Conservation (phyloP, 2,797 vertebrate genomes). For the Chrysocyon brachyurus region DNA sequence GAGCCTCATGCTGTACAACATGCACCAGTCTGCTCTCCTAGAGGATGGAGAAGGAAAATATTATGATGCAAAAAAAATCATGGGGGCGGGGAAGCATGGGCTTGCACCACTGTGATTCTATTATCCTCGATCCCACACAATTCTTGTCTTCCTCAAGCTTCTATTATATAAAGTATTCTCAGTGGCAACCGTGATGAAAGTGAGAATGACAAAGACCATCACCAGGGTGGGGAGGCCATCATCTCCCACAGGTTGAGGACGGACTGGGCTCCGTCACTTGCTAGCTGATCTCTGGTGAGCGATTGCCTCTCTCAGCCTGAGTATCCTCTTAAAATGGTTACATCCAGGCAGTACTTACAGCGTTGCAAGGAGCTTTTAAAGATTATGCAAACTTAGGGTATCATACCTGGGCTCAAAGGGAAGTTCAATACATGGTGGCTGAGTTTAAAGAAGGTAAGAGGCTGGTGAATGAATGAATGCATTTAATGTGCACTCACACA, state of each 20-base stretch:
- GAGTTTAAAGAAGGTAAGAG: neutral
- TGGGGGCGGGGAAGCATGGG: neutral
- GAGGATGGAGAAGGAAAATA: neutral
- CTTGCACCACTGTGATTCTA: too few species aligned
- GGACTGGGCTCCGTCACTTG: neutral
- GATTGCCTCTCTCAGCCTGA: neutral
- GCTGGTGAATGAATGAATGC: neutral
- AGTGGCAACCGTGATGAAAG: too few species aligned
- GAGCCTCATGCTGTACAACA: neutral
- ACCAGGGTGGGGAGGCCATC: neutral
- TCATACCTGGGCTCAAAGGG: neutral
- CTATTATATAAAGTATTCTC: too few species aligned
- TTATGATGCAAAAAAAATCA: neutral
- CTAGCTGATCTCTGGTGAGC: neutral
- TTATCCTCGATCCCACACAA: too few species aligned
- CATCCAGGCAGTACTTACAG: neutral
- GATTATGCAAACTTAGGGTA: neutral
- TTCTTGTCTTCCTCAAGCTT: too few species aligned
- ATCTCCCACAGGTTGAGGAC: neutral
- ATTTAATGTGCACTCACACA: neutral
- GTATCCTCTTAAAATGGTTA: neutral
- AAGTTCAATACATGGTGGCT: neutral
- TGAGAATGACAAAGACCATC: neutral
- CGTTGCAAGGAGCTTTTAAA: neutral
- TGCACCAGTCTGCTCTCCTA: neutral